Base-by-base conservation (phyloP, 2,113 vertebrate genomes). In the Xiphophorus hellerii region DNA sequence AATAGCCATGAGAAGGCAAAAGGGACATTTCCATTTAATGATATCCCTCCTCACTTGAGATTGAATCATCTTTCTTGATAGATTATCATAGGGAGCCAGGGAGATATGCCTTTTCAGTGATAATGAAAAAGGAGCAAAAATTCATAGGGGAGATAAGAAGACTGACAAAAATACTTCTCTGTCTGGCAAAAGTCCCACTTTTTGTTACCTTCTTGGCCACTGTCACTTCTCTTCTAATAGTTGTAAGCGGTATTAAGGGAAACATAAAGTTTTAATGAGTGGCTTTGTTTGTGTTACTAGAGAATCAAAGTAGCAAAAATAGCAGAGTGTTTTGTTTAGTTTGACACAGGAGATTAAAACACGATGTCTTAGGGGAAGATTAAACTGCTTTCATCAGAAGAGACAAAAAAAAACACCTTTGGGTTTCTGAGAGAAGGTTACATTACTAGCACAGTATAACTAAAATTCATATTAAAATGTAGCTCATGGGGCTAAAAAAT, bases 51-150 rank as follows among this genome's bases (percentile, higher is more conserved):
- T 37, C 75, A 65, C 37, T 73, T 88, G 76, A 79, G 69, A 76
- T 87, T 85, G 74, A 87, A 86, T 84, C 84, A 87, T 62, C 83
- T 73, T 60, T 78, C 64, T 84, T 87, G 64, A 83, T 70, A 71
- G 76, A 84, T 86, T 87, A 84, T 73, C 81, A 22, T 73, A 51
- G 68, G 31, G 33, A 31, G 13, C 29, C 69, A 77, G 76, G 79
- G 84, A 84, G 80, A 81, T 77, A 78, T 86, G 68, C 74, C 62
- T 73, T 29, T 68, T 70, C 17, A 77, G 22, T 80, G 63, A 77
- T 67, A 67, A 76, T 64, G 69, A 58, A 74, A 84, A 80, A 76
- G 78, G 37, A 77, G 54, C 68, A 76, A 70, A 80, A 80, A 84
- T 69, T 83, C 78, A 63, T 73, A 74, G 22, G 78, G 76, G 74